Base-by-base conservation (phyloP, 2,797 vertebrate species). In the Sebastes reedi region DNA sequence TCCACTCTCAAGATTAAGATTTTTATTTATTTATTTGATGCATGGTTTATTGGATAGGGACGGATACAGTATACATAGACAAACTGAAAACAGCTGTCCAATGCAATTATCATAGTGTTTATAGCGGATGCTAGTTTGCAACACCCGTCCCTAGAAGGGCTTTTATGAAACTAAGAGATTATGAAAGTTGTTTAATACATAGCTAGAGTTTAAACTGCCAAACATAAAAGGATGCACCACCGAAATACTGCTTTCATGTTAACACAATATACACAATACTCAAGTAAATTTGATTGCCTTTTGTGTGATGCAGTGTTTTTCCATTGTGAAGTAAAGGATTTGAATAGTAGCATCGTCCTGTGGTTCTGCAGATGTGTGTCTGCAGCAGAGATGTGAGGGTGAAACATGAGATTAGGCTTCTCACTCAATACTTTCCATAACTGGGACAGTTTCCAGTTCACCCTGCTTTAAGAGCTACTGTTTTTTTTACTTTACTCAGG, bases 301-400 rank as follows among this genome's bases (percentile, higher is more conserved):
- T 4, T 60, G 18, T 36, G 4, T 59, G 9, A n/a, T 9, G 34
- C 29, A 36, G 32, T n/a, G 24, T 22, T 42, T 42, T 14, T 8
- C 8, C 29, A 12, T 13, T 9, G n/a, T 29, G 1, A 5, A 32
- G 22, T 20, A 9, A 20, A 68, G 25, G 46, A 11, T 22, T 14
- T 50, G 34, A 24, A 25, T 30, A 42, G 46, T 52, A 20, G 46
- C 18, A 52, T n/a, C 4, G 46, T 0, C 20, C 24, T 72, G 30
- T 64, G 10, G 16, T 8, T 4, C 58, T 82, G 82, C 58, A 66
- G 72, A 67, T 64, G 67, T 64, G 67, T 79, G 46, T 75, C 46
- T 58, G 71, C 68, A 50, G 75, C 25, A 58, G 22, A 79, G 46
- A 30, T 5, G 34, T 36, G 58, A 66, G 20, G 46, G 24, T 60